A percentile compares a stretch with the other conserved stretches of the same genome.
Evolutionary conservation across 2,113 vertebrate genomes (phyloP).

Genomic region (Notiomystis cincta): DNA sequence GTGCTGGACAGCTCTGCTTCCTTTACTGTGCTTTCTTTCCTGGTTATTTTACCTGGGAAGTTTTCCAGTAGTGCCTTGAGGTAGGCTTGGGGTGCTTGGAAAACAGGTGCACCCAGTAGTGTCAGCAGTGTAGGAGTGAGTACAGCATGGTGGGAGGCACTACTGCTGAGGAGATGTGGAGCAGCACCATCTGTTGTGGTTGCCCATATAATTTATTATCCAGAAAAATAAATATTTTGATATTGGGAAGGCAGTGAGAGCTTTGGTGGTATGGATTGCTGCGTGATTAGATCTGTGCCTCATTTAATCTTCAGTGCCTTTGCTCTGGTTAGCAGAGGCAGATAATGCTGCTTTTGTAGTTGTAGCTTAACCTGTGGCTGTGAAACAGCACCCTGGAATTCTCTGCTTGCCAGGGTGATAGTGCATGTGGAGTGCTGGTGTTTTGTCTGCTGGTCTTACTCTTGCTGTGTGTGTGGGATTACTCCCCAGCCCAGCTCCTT

Average conservation of each 20-base stretch:
- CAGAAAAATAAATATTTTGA: background rate
- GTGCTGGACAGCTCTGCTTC: background rate
- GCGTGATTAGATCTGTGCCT: background rate
- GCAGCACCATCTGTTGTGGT: background rate
- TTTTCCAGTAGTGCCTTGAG: background rate
- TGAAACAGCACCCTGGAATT: background rate
- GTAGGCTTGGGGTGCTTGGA: background rate
- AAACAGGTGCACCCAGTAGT: background rate
- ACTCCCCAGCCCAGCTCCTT: background rate
- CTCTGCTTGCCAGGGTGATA: background rate
- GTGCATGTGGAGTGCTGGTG: background rate
- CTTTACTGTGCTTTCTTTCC: background rate
- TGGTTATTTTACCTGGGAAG: background rate
- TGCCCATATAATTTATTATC: background rate
- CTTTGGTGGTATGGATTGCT: background rate
- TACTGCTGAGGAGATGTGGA: background rate
- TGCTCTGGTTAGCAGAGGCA: background rate
- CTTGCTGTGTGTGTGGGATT: background rate
- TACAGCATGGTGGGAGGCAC: accelerated
- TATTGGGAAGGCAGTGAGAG: background rate
- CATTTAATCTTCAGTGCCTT: background rate
- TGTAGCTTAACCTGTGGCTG: background rate
- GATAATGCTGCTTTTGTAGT: background rate
- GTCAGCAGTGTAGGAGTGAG: background rate
- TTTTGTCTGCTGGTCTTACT: background rate